A percentile compares a stretch with the other conserved stretches of the same genome.
phyloP scores from a whole-genome alignment of 2,797 vertebrate species.

The Champsocephalus esox region DNA sequence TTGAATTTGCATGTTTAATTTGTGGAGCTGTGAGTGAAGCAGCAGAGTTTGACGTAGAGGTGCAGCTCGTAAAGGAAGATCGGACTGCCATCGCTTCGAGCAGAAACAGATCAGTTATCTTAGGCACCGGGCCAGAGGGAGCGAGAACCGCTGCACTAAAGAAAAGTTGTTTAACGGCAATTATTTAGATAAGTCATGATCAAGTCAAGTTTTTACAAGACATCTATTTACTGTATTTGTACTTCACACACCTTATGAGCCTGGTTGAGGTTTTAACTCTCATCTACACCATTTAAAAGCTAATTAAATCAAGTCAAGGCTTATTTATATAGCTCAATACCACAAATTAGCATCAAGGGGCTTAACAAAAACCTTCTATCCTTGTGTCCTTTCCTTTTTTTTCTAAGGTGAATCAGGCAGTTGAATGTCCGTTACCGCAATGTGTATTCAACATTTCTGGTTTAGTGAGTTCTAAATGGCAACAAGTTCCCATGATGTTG shows the following conservation, averaged over 20 bases:
- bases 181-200: conserved; percentile 23
- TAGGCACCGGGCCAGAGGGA: conserved; percentile 42
- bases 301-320: background rate
- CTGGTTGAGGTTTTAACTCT: background rate
- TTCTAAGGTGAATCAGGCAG: background rate
- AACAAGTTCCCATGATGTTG: conserved; percentile 18
- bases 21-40: conserved; percentile 24
- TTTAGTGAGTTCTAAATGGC: conserved; percentile 6
- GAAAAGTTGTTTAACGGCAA: conserved; percentile 44
- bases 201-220: conserved; percentile 19
- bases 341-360: background rate
- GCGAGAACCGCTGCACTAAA: background rate
- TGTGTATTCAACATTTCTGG: background rate
- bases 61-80: conserved; percentile 61
- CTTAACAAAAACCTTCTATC: background rate
- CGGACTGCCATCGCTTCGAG: conserved; percentile 28
- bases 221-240: background rate
- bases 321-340: too few relatives aligned
- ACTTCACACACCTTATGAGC: background rate
- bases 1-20: conserved; percentile 9
- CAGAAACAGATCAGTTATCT: conserved; percentile 55
- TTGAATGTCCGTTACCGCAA: background rate
- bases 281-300: background rate
- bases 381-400: background rate
- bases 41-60: conserved; percentile 49